Evolutionary conservation across 2,113 vertebrate species (phyloP), one percentile per base, ranked within the genome.

Genomic region (Microtus montanus): DNA sequence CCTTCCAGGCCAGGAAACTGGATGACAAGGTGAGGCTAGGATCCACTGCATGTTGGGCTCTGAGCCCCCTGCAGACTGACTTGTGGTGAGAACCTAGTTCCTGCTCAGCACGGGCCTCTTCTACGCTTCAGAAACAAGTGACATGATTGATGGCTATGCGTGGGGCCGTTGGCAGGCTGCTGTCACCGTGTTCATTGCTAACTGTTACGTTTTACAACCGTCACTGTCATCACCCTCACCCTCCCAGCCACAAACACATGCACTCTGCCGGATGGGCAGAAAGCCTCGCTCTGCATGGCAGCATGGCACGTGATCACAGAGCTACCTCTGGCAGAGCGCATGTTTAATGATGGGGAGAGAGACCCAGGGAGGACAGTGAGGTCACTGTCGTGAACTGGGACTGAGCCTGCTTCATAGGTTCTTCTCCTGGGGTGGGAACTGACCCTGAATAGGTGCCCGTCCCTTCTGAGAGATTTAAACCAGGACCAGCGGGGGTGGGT

Each of bases 1-100:
- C 98, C 79, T 99, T 99, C 98, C 98, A 98, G 2, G 99, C 99
- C 96, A 99, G 98, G 98, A 99, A 99, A 95, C 98, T 99, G 91
- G 99, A 99, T 0, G 99, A 99, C 98, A 99, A 99, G 99, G 99
- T 99, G 97, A 44, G 66, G 22, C 33, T 7, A 17, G 38, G 26
- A 15, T 12, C 38, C 41, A 22, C n/a, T 64, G 38, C 28, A 13
- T 14, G 35, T 3, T 17, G 49, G 87, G 2, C 54, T 47, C 38
- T 9, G 7, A 35, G 61, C 33, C 61, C 10, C 44, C 33, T 7
- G 33, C 44, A 28, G 14, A 41, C 41, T 15, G 41, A 7, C 74
- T 28, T 8, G 2, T 15, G 26, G 58, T 35, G 74, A 26, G 35
- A 64, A 17, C 41, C 38, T 28, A 44, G 28, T 9, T 13, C 28